Evolutionary conservation across 2,888 invertebrate genomes (phyloP).

Genomic region (Polia nebulosa): DNA sequence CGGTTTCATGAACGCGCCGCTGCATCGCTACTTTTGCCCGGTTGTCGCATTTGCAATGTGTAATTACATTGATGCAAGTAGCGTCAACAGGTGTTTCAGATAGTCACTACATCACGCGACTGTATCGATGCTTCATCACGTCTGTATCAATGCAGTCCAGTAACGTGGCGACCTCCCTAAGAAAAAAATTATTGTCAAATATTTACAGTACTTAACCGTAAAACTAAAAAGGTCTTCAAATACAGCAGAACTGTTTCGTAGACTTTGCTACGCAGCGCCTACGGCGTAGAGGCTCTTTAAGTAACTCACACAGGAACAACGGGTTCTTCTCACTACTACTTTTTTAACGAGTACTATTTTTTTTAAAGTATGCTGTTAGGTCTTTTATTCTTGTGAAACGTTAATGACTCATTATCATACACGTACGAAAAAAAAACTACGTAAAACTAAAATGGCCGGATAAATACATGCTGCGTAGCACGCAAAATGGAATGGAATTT

Average conservation of each 20-base stretch:
- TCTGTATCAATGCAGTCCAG: too few relatives aligned
- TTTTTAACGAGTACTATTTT: not conserved
- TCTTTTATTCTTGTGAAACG: not conserved
- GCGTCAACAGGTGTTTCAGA: too few relatives aligned
- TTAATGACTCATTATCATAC: not conserved
- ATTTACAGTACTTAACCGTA: not conserved
- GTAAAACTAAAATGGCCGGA: not conserved
- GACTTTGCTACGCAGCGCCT: constrained; percentile 46
- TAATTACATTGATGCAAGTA: too few relatives aligned
- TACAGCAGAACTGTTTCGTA: constrained; percentile 6
- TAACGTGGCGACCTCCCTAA: too few relatives aligned
- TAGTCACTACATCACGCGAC: too few relatives aligned
- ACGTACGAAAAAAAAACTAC: not conserved
- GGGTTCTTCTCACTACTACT: not conserved
- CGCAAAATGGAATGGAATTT: not conserved
- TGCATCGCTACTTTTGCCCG: too few relatives aligned
- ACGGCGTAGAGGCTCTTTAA: constrained; percentile 45
- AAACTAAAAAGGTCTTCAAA: constrained; percentile 2
- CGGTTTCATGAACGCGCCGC: too few relatives aligned
- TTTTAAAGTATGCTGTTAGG: not conserved
- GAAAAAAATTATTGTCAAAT: too few relatives aligned
- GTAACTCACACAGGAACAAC: constrained; percentile 4
- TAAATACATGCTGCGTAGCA: not conserved
- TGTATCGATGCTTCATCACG: too few relatives aligned
- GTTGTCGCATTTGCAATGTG: too few relatives aligned